These are phyloP conservation scores for Todus mexicanus DNA, from an alignment of 2,797 vertebrate species.

Conservation along the genomic window DNA sequence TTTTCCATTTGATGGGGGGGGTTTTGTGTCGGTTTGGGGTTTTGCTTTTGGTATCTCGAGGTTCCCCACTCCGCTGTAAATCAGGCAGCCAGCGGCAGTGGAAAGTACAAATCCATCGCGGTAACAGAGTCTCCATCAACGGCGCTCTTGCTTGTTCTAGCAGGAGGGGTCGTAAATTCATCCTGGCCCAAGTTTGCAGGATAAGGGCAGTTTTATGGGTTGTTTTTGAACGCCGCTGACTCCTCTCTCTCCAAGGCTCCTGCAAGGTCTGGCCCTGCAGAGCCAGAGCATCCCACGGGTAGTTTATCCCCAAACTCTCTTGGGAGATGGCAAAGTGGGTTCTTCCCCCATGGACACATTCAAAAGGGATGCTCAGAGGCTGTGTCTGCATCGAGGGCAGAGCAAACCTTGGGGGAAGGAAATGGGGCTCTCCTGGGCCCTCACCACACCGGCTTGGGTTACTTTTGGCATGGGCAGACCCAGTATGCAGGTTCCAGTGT, in stretches of 20 bases:
- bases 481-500: neutral
- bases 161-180: neutral
- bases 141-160: neutral
- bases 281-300: neutral
- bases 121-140: neutral
- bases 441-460: neutral
- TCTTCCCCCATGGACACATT: neutral
- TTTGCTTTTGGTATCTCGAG: neutral
- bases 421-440: no score
- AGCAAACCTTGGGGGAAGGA: neutral
- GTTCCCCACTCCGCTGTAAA: slow-evolving; percentile 32
- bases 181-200: neutral
- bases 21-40: neutral
- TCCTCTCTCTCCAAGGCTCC: neutral
- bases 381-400: neutral
- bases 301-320: neutral
- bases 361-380: neutral
- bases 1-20: neutral
- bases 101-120: slow-evolving; percentile 26
- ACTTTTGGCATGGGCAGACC: neutral
- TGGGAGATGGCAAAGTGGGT: neutral
- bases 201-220: neutral
- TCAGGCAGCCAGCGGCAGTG: slow-evolving; percentile 27
- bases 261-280: neutral
- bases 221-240: neutral